These are phyloP conservation scores for Nycticebus coucang DNA, from an alignment of 2,113 vertebrate genomes.

Conservation along the genomic window DNA sequence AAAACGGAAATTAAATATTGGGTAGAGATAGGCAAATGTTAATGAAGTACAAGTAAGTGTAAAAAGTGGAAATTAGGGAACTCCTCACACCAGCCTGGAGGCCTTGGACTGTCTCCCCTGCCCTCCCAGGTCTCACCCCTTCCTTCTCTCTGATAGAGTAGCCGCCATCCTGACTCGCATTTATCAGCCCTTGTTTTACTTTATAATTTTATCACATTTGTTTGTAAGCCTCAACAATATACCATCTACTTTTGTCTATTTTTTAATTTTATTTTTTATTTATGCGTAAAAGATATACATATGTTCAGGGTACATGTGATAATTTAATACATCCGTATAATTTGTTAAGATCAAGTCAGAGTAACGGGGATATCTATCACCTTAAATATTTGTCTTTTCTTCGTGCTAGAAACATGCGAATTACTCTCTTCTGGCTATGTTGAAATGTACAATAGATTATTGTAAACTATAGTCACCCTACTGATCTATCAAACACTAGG, in stretches of 20 bases:
- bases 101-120: accelerated
- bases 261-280: background rate
- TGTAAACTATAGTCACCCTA: background rate
- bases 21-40: background rate
- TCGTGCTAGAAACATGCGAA: background rate
- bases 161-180: accelerated
- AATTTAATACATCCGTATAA: background rate
- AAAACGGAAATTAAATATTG: background rate
- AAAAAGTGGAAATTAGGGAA: background rate
- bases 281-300: background rate
- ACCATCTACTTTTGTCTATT: background rate
- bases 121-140: accelerated
- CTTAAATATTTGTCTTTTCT: background rate
- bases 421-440: background rate
- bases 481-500: background rate
- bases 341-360: background rate
- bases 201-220: background rate
- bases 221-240: background rate
- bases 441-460: background rate
- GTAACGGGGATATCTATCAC: background rate
- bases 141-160: background rate
- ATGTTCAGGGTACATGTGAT: background rate
- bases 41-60: too few species aligned
- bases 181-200: background rate
- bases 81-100: background rate